Evolutionary conservation across 2,888 invertebrate genomes (phyloP).

Genomic region (Ormyrus labotus): DNA sequence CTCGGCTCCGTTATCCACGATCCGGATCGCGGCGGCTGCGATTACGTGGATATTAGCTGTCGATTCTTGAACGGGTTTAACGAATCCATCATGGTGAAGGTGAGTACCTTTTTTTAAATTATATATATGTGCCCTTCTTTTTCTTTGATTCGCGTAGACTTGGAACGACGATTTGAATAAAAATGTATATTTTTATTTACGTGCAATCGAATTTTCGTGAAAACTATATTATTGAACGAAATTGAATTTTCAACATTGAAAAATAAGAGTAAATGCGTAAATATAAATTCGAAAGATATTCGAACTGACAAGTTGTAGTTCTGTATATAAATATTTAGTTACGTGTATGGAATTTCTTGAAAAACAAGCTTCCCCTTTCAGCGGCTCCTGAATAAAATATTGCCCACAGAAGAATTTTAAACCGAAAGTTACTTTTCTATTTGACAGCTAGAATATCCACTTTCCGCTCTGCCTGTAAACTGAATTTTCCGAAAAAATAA

Average conservation of each 20-base stretch:
- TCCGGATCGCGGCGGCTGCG: conserved; percentile 74
- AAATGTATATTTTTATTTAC: neutral
- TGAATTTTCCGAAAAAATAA: no score
- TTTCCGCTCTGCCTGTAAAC: no score
- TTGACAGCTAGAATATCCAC: conserved; percentile 20
- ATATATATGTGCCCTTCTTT: no score
- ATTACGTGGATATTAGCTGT: conserved; percentile 80
- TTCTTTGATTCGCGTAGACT: neutral
- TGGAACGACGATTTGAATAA: neutral
- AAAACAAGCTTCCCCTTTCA: no score
- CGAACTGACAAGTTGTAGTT: no score
- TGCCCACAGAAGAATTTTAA: neutral
- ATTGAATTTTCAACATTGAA: no score
- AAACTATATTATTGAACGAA: no score
- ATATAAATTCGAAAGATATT: no score
- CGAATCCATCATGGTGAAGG: conserved; percentile 78
- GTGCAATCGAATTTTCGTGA: no score
- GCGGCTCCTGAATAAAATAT: neutral
- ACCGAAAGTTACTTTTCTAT: conserved; percentile 14
- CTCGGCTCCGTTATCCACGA: conserved; percentile 74
- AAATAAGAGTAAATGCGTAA: no score
- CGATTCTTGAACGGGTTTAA: conserved; percentile 80
- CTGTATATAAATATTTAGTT: no score
- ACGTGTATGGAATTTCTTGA: no score
- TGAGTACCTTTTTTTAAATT: conserved; percentile 59